Conservation (phyloP, 2,888 invertebrate species). For the Eristalis tenax region DNA sequence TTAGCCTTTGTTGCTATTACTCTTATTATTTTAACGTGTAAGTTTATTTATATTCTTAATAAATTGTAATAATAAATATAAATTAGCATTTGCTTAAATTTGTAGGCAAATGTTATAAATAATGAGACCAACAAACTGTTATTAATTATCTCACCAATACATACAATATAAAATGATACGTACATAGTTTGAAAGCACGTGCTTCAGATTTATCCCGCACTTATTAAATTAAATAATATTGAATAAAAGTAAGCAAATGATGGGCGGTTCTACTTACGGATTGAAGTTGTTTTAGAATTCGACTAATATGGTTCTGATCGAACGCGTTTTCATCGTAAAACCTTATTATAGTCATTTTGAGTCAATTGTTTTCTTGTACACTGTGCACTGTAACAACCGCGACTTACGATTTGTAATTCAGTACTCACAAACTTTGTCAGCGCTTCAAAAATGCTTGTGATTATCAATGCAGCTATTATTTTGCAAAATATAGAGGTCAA, state of each 20-base stretch:
- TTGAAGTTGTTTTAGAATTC: conserved; percentile 84
- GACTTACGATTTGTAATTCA: neutral
- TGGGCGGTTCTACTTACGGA: conserved; percentile 74
- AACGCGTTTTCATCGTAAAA: conserved; percentile 85
- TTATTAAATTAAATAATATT: neutral
- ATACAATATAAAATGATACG: neutral
- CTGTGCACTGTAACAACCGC: neutral
- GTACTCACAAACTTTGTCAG: neutral
- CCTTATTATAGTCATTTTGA: conserved; percentile 83
- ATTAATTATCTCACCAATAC: no score
- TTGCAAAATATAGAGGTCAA: neutral
- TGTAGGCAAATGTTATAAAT: neutral
- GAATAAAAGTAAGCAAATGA: neutral
- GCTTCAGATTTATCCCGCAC: neutral
- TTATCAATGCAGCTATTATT: neutral
- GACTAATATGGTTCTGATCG: conserved; percentile 84
- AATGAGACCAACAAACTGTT: neutral
- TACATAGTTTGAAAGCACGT: neutral
- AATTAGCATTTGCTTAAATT: neutral
- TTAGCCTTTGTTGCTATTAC: neutral
- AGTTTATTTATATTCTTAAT: no score
- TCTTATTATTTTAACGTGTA: no score
- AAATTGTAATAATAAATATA: no score
- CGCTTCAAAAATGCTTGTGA: neutral
- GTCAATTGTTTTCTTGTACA: neutral